A percentile compares a stretch with the other conserved stretches of the same genome.
Evolutionary conservation across 2,113 vertebrate species (phyloP).

Genomic region (Osmerus eperlanus): DNA sequence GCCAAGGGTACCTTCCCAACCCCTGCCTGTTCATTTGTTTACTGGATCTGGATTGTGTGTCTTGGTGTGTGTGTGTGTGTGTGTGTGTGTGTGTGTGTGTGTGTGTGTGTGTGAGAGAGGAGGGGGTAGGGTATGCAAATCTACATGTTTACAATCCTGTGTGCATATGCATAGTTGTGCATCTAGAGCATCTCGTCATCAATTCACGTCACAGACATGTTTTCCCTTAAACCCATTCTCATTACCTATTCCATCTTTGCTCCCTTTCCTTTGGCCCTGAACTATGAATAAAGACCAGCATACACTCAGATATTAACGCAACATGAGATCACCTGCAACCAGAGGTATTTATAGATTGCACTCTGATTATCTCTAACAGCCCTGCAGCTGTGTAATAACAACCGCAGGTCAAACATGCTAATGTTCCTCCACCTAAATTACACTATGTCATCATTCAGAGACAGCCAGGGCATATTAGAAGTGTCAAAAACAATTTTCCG

Average conservation of each 20-base stretch:
- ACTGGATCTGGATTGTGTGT: neutral
- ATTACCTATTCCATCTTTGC: conserved; percentile 29
- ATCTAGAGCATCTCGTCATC: too few relatives aligned
- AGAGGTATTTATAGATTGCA: neutral
- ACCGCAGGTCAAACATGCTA: conserved; percentile 23
- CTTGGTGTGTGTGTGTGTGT: neutral
- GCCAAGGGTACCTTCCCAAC: too few relatives aligned
- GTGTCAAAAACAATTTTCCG: conserved; percentile 33
- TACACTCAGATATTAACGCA: neutral
- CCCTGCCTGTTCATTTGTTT: too few relatives aligned
- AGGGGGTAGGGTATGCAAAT: too few relatives aligned
- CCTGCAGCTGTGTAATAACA: neutral
- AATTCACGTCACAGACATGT: too few relatives aligned
- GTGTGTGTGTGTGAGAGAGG: neutral
- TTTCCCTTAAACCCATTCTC: too few relatives aligned
- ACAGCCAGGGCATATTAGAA: conserved; percentile 24
- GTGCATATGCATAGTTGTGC: neutral
- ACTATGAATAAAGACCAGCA: conserved; percentile 17
- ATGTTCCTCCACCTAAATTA: neutral
- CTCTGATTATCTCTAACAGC: neutral
- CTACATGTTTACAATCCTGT: neutral
- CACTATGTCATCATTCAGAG: conserved; percentile 11
- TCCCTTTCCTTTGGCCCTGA: conserved; percentile 27
- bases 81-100: neutral
- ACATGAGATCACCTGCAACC: conserved; percentile 6